Evolutionary conservation across 1,140 invertebrate species (phyloP).

Genomic region (Drosophila pseudoobscura): DNA sequence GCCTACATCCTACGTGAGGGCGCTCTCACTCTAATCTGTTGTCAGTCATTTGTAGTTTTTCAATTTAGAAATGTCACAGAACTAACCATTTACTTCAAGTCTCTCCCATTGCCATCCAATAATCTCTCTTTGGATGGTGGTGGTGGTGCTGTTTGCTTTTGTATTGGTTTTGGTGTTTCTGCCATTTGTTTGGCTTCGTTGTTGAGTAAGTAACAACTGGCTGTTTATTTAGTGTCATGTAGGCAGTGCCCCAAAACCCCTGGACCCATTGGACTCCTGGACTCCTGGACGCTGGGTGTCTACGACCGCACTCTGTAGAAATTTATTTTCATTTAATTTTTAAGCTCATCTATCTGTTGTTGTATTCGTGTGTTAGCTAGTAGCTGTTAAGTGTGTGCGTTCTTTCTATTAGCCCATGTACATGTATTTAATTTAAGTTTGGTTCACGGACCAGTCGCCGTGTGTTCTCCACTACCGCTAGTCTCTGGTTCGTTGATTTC

Average conservation of each 20-base stretch:
- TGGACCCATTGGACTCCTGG: constrained; percentile 13
- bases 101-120: constrained; percentile 2
- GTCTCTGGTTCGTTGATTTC: constrained; percentile 4
- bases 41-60: constrained; percentile 81
- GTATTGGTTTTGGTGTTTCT: constrained; percentile 60
- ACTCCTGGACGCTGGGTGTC: neutral
- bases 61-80: constrained; percentile 81
- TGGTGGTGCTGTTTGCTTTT: constrained; percentile 46
- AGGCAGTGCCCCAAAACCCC: constrained; percentile 40
- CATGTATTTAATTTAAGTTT: constrained; percentile 65
- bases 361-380: neutral
- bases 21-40: constrained; percentile 70
- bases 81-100: constrained; percentile 74
- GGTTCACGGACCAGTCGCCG: constrained; percentile 36
- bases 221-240: constrained; percentile 80
- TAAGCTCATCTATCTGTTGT: constrained; percentile 11
- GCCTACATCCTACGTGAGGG: constrained; percentile 47
- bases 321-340: constrained; percentile 73
- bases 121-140: constrained; percentile 14
- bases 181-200: constrained; percentile 74
- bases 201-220: constrained; percentile 77
- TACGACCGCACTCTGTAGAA: neutral
- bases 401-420: constrained; percentile 55
- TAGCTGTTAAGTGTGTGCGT: neutral
- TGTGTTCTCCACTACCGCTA: constrained; percentile 21